Conservation (phyloP, 2,888 invertebrate genomes). For the Neuroscelio doddi region DNA sequence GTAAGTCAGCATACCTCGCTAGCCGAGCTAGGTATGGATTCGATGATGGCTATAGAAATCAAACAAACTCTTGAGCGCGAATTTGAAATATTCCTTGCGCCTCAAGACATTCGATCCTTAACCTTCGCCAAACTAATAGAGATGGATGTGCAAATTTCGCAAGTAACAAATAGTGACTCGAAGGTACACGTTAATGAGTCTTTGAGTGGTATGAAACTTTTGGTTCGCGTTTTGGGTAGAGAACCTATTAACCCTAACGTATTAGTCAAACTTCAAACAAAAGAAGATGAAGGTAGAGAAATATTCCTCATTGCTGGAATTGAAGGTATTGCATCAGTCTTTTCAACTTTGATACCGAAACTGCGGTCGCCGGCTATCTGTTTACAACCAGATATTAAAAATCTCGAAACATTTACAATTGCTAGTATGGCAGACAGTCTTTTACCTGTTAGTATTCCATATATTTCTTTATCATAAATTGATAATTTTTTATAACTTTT, state of each 20-base stretch:
- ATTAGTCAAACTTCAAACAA: slow-evolving; percentile 54
- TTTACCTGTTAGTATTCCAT: slow-evolving; percentile 72
- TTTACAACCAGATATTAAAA: slow-evolving; percentile 60
- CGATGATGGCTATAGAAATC: slow-evolving; percentile 97
- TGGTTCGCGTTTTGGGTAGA: slow-evolving; percentile 47
- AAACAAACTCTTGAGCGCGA: slow-evolving; percentile 93
- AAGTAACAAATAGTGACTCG: slow-evolving; percentile 16
- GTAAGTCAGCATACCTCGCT: slow-evolving; percentile 82
- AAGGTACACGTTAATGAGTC: slow-evolving; percentile 21
- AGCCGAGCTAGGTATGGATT: slow-evolving; percentile 96
- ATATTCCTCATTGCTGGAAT: slow-evolving; percentile 70
- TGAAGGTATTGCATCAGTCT: slow-evolving; percentile 66
- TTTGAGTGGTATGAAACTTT: slow-evolving; percentile 52
- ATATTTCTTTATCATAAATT: background rate
- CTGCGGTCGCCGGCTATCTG: slow-evolving; percentile 62
- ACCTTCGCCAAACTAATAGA: slow-evolving; percentile 80
- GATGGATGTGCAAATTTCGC: slow-evolving; percentile 55
- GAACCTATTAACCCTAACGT: slow-evolving; percentile 37
- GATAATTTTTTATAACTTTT: background rate
- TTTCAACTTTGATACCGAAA: slow-evolving; percentile 60
- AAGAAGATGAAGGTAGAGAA: slow-evolving; percentile 49
- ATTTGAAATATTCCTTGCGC: slow-evolving; percentile 88
- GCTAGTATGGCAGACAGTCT: slow-evolving; percentile 74
- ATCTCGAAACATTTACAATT: slow-evolving; percentile 71
- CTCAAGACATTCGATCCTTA: slow-evolving; percentile 87